A percentile compares a stretch with the other conserved stretches of the same genome.
These are phyloP conservation scores for Origma solitaria DNA, from an alignment of 2,113 vertebrate genomes.

Conservation along the genomic window DNA sequence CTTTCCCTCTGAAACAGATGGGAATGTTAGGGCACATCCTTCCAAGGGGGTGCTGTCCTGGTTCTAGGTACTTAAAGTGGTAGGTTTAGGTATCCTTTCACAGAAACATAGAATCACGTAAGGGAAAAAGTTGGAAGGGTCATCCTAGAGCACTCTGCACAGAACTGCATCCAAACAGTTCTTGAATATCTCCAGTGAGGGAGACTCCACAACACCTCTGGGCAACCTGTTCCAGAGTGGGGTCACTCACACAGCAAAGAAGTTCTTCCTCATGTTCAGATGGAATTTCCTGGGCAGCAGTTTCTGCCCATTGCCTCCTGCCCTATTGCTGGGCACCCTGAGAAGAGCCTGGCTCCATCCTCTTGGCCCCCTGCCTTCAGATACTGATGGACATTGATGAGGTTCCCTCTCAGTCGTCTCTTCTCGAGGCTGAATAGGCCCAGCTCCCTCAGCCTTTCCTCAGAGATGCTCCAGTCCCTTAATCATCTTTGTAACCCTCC, in stretches of 20 bases:
- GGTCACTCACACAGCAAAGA: background rate
- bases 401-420: background rate
- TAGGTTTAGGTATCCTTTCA: background rate
- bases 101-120: background rate
- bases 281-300: background rate
- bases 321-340: background rate
- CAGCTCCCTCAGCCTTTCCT: background rate
- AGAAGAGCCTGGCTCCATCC: background rate
- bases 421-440: background rate
- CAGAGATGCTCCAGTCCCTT: background rate
- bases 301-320: background rate
- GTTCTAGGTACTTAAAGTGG: background rate
- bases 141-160: background rate
- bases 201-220: background rate
- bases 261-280: background rate
- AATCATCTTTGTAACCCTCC: background rate
- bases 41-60: background rate
- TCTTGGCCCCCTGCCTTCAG: background rate
- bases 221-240: rapidly evolving
- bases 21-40: background rate
- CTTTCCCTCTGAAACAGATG: background rate
- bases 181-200: background rate
- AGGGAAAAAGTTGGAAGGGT: background rate
- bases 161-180: background rate
- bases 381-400: too few species aligned